These are phyloP conservation scores for Synodontis membranacea DNA, from an alignment of 2,113 vertebrate genomes.

Conservation along the genomic window DNA sequence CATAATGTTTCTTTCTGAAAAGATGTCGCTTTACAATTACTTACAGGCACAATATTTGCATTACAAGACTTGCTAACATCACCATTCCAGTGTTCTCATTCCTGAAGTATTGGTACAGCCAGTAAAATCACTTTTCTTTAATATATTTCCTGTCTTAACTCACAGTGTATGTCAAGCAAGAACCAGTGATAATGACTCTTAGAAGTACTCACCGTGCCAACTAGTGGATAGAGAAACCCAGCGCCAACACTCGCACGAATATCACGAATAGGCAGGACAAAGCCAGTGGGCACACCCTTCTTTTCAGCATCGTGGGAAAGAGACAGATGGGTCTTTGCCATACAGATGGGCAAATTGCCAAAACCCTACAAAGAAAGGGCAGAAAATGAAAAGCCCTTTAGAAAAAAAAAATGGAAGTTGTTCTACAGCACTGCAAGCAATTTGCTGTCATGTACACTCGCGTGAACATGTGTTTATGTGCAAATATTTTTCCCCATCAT, in stretches of 20 bases:
- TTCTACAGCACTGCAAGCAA: background rate
- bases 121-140: background rate
- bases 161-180: background rate
- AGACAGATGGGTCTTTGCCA: constrained; percentile 98
- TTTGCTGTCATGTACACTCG: no score
- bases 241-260: constrained; percentile 92
- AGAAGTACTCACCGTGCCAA: constrained; percentile 84
- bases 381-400: background rate
- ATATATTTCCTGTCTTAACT: background rate
- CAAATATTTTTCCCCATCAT: background rate
- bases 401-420: background rate
- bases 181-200: background rate
- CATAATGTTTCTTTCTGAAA: no score
- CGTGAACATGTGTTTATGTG: background rate
- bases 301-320: constrained; percentile 92
- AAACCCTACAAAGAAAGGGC: constrained; percentile 79
- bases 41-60: background rate
- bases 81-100: background rate
- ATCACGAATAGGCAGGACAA: constrained; percentile 90
- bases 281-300: constrained; percentile 92
- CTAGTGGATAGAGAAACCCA: constrained; percentile 91
- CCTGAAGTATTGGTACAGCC: background rate
- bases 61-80: background rate
- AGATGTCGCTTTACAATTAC: background rate
- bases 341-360: constrained; percentile 90